Conservation (phyloP, 2,797 vertebrate species). For the Eospalax fontanierii region DNA sequence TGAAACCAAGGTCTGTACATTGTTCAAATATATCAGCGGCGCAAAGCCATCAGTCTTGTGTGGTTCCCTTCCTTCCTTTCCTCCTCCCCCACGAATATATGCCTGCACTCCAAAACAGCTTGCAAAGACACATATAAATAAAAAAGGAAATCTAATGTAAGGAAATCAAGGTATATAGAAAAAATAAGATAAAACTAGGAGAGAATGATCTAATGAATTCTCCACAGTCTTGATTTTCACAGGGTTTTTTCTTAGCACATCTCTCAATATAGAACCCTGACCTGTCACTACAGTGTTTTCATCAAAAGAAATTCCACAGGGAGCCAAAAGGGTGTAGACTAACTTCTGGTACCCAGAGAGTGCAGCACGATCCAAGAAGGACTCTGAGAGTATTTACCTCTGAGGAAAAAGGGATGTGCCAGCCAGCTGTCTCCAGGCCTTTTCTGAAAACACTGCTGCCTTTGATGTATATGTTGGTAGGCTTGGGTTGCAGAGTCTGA, state of each 20-base stretch:
- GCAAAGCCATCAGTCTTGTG: constrained; percentile 66
- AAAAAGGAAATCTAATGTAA: constrained; percentile 14
- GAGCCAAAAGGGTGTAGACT: neutral
- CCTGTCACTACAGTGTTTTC: neutral
- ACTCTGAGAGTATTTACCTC: neutral
- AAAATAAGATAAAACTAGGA: constrained; percentile 39
- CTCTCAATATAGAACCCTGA: neutral
- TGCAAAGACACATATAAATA: constrained; percentile 61
- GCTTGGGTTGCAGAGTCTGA: neutral
- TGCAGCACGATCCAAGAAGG: neutral
- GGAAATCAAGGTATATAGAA: constrained; percentile 48
- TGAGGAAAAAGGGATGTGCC: neutral
- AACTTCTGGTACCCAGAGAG: neutral
- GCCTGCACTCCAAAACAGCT: neutral
- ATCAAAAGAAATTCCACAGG: constrained; percentile 49
- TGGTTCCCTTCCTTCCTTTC: neutral
- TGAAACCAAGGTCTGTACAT: constrained; percentile 80
- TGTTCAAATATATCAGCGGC: constrained; percentile 81
- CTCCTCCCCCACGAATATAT: constrained; percentile 13
- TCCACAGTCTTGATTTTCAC: neutral
- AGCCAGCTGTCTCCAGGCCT: neutral
- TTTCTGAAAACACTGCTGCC: neutral
- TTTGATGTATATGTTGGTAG: neutral
- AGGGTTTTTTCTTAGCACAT: constrained; percentile 39
- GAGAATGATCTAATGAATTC: neutral